Percentiles rank a stretch among this genome's conserved stretches.
Conservation (phyloP, 2,797 vertebrate species). For the Tamandua tetradactyla region DNA sequence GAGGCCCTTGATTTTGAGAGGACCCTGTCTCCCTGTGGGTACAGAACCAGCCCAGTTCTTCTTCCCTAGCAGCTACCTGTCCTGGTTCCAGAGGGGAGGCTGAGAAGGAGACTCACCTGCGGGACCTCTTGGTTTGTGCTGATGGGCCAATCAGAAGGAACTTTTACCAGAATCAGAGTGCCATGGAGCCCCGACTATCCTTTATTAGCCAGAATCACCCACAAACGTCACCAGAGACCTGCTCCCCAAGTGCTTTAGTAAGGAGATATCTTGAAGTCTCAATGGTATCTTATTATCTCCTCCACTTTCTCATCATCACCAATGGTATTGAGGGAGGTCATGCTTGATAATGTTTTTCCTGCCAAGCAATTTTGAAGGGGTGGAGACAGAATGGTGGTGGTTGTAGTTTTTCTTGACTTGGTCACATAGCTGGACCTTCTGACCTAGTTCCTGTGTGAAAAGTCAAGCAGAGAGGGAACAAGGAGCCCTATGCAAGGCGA, state of each 20-base stretch:
- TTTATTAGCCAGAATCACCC: neutral
- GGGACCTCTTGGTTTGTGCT: neutral
- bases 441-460: neutral
- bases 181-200: neutral
- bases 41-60: neutral
- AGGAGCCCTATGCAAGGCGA: neutral
- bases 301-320: neutral
- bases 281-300: no score
- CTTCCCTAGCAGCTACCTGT: neutral
- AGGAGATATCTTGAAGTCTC: neutral
- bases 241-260: neutral
- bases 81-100: neutral
- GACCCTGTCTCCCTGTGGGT: accelerated
- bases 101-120: neutral
- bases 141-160: neutral
- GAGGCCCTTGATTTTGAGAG: neutral
- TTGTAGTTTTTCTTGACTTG: neutral
- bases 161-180: neutral
- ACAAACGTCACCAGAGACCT: neutral
- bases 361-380: neutral
- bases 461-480: neutral
- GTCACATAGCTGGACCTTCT: neutral
- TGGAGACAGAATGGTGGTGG: neutral
- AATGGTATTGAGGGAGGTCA: neutral
- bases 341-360: neutral